A percentile compares a stretch with the other conserved stretches of the same genome.
phyloP scores from a whole-genome alignment of 2,797 vertebrate genomes.

The Pangasius krempfi region DNA sequence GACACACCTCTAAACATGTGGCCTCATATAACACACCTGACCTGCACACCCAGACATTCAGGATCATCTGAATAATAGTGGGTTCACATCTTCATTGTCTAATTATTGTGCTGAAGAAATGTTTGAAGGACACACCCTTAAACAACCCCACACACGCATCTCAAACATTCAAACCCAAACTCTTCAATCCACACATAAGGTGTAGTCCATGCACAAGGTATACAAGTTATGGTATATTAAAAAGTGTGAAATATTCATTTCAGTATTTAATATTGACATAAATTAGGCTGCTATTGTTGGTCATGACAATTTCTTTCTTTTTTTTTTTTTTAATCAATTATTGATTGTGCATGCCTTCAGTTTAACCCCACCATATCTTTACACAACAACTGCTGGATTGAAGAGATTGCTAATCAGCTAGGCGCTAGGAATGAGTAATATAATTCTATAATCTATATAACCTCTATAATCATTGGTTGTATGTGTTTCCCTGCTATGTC shows the following conservation, averaged over 20 bases:
- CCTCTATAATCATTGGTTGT: no score
- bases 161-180: neutral
- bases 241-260: neutral
- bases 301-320: no score
- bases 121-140: neutral
- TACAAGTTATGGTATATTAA: neutral
- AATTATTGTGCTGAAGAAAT: neutral
- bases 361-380: no score
- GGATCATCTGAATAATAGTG: neutral
- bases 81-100: neutral
- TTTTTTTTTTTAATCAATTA: no score
- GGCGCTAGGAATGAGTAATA: no score
- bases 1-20: neutral
- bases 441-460: no score
- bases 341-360: no score
- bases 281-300: neutral
- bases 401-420: no score
- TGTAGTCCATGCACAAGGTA: neutral
- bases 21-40: neutral
- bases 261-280: neutral
- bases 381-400: no score
- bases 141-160: neutral
- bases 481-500: no score
- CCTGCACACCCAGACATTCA: neutral
- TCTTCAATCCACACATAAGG: neutral